A percentile compares a stretch with the other conserved stretches of the same genome.
Evolutionary conservation across 1,140 invertebrate genomes (phyloP).

Genomic region (Odontomachus brunneus): DNA sequence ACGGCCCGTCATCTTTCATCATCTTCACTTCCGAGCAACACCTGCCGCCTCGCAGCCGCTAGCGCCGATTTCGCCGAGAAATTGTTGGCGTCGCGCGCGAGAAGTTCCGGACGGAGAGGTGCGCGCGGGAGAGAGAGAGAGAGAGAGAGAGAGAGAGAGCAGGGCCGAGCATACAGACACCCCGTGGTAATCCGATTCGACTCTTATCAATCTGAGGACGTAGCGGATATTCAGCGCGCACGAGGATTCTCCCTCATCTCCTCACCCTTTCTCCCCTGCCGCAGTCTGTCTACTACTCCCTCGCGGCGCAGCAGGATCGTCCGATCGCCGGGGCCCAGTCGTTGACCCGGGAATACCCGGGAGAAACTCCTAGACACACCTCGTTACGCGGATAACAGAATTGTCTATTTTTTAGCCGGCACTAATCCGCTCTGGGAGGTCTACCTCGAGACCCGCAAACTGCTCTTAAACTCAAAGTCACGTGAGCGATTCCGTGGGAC

Average conservation of each 20-base stretch:
- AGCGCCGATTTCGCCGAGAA: slow-evolving; percentile 56
- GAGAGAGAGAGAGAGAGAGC: slow-evolving; percentile 26
- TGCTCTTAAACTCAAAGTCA: slow-evolving; percentile 59
- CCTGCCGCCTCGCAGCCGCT: slow-evolving; percentile 62
- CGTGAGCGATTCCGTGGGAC: slow-evolving; percentile 53
- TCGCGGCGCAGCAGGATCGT: slow-evolving; percentile 4
- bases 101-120: slow-evolving; percentile 40
- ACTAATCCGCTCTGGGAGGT: slow-evolving; percentile 48
- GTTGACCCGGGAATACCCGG: slow-evolving; percentile 48
- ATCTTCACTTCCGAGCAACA: slow-evolving; percentile 65
- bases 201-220: slow-evolving; percentile 56
- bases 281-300: no score
- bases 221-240: neutral
- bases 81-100: slow-evolving; percentile 49
- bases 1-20: slow-evolving; percentile 73
- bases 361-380: slow-evolving; percentile 61
- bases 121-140: slow-evolving; percentile 15
- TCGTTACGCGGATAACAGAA: slow-evolving; percentile 71
- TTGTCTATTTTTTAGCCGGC: slow-evolving; percentile 64
- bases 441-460: slow-evolving; percentile 56
- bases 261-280: no score
- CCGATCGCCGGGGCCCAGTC: slow-evolving; percentile 6
- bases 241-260: neutral
- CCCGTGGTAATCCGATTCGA: slow-evolving; percentile 43
- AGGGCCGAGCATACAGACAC: slow-evolving; percentile 43